Percentiles rank a stretch among this genome's conserved stretches.
Evolutionary conservation across 2,888 invertebrate genomes (phyloP).

Genomic region (Drosophila aldrichi): DNA sequence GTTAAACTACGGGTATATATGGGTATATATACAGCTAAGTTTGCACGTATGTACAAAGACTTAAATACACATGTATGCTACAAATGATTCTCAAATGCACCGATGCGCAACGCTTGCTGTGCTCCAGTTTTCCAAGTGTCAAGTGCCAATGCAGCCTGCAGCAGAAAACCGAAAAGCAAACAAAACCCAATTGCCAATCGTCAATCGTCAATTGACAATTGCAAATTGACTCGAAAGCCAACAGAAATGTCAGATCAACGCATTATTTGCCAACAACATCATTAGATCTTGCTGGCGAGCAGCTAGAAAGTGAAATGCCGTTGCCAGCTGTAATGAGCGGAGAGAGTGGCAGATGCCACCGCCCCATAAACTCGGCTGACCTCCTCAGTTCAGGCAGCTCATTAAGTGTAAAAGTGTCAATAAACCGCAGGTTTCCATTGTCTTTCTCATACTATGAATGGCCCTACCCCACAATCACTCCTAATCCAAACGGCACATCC

Average conservation of each 20-base stretch:
- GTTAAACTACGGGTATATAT: neutral
- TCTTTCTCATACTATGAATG: constrained; percentile 26
- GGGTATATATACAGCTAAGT: constrained; percentile 1
- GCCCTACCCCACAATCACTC: neutral
- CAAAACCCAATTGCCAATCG: constrained; percentile 24
- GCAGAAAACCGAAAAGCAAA: constrained; percentile 23
- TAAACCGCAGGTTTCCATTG: constrained; percentile 63
- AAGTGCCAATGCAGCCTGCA: constrained; percentile 45
- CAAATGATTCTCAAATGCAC: constrained; percentile 67
- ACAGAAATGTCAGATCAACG: constrained; percentile 15
- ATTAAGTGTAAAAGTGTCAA: constrained; percentile 78
- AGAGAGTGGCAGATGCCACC: constrained; percentile 37
- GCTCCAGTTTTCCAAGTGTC: constrained; percentile 72
- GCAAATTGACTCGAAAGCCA: constrained; percentile 6
- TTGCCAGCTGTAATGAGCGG: constrained; percentile 15
- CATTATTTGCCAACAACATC: neutral
- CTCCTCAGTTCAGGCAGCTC: constrained; percentile 54
- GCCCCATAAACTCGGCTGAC: constrained; percentile 54
- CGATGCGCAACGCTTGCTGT: constrained; percentile 57
- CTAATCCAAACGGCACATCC: neutral
- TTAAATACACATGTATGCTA: neutral
- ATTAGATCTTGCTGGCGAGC: constrained; percentile 15
- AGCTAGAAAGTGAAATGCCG: constrained; percentile 40
- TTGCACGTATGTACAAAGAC: constrained; percentile 30
- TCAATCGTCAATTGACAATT: neutral